phyloP scores from a whole-genome alignment of 1,140 invertebrate species.

The Rhyacophila brunnea region DNA sequence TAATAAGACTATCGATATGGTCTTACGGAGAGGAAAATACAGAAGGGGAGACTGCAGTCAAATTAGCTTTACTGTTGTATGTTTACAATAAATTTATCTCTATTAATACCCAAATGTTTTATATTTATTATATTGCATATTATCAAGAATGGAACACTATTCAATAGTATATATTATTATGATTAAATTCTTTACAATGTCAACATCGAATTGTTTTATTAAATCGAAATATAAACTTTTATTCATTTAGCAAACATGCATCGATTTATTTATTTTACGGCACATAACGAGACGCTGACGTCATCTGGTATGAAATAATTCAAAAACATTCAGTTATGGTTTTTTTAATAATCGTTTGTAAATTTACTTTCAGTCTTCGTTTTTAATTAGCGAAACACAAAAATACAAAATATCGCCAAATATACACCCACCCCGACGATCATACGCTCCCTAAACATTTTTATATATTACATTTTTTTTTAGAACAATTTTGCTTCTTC shows the following conservation, averaged over 20 bases:
- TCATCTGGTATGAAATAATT: conserved; percentile 21
- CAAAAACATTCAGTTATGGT: conserved; percentile 33
- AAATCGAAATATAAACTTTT: conserved; percentile 32
- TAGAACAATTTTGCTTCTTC: conserved; percentile 30
- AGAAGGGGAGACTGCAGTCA: neutral
- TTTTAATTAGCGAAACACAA: conserved; percentile 37
- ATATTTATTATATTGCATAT: conserved; percentile 32
- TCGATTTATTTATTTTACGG: conserved; percentile 32
- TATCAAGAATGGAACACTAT: conserved; percentile 33
- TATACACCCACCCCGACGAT: conserved; percentile 30
- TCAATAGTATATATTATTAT: conserved; percentile 29
- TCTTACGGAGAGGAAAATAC: neutral
- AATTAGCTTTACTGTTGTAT: neutral
- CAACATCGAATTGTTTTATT: conserved; percentile 31
- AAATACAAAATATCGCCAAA: conserved; percentile 34
- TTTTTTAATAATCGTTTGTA: conserved; percentile 33
- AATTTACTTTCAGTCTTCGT: conserved; percentile 37
- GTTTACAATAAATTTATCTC: conserved; percentile 8
- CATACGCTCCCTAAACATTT: conserved; percentile 27
- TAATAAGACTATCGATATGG: neutral
- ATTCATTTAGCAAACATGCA: conserved; percentile 31
- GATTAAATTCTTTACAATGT: conserved; percentile 32
- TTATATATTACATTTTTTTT: conserved; percentile 24
- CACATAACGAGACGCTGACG: conserved; percentile 28
- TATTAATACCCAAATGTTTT: conserved; percentile 12